These are phyloP conservation scores for Pemphigus obesinymphae DNA, from an alignment of 1,140 invertebrate genomes.

Conservation along the genomic window DNA sequence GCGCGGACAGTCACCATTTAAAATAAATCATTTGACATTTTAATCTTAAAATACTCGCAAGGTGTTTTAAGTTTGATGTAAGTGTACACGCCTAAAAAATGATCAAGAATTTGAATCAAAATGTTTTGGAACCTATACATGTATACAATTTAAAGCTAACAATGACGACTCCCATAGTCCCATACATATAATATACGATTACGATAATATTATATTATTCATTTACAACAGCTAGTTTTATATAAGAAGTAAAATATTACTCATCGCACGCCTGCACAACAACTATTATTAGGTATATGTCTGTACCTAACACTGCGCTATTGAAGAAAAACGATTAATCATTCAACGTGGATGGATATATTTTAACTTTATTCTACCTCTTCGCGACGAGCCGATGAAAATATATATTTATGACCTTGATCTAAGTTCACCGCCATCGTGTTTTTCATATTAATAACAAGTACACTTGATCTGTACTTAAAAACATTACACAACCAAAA, in stretches of 20 bases:
- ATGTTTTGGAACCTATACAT: neutral
- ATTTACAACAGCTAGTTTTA: neutral
- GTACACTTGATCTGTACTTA: too few species aligned
- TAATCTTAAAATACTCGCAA: slow-evolving; percentile 17
- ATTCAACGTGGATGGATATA: neutral
- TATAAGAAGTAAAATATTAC: neutral
- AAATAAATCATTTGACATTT: slow-evolving; percentile 29
- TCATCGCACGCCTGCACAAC: neutral
- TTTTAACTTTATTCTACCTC: neutral
- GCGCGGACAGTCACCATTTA: slow-evolving; percentile 7
- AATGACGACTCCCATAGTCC: neutral
- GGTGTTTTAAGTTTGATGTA: neutral
- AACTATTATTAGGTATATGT: neutral
- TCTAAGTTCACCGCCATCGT: neutral
- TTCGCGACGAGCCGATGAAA: neutral
- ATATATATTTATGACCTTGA: slow-evolving; percentile 16
- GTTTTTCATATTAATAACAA: too few species aligned
- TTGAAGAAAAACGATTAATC: slow-evolving; percentile 19
- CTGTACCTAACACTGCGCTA: neutral
- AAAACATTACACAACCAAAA: neutral
- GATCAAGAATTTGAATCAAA: neutral
- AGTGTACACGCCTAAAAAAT: neutral
- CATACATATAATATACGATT: neutral
- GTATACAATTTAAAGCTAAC: neutral
- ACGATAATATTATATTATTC: neutral